These are phyloP conservation scores for Oopsacas minuta DNA, from an alignment of 37 sponge, comb jelly and placozoan species.

Conservation along the genomic window DNA sequence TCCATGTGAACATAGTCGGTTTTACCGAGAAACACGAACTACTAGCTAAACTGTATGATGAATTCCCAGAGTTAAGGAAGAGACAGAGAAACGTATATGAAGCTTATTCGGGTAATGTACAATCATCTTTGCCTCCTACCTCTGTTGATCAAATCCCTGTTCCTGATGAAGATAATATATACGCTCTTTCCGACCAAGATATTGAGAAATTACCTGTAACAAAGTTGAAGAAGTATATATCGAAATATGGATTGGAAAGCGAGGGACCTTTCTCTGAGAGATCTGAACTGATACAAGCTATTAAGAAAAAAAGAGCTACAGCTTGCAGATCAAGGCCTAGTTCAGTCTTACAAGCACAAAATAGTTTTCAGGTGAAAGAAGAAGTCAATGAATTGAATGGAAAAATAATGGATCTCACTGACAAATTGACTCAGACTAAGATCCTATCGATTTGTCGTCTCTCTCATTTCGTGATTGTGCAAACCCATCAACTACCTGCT, in stretches of 20 bases:
- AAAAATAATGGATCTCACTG: background rate
- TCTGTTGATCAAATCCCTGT: background rate
- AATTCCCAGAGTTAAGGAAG: background rate
- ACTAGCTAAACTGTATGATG: background rate
- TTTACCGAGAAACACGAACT: background rate
- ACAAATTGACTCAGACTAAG: background rate
- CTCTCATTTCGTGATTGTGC: background rate
- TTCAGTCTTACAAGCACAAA: background rate
- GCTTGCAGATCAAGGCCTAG: background rate
- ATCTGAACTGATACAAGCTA: background rate
- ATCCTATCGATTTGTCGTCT: background rate
- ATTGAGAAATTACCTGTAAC: background rate
- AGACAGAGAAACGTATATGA: slow-evolving; percentile 14
- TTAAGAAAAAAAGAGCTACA: background rate
- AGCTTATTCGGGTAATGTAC: background rate
- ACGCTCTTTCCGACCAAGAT: background rate
- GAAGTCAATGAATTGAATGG: slow-evolving; percentile 7
- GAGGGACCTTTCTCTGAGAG: background rate
- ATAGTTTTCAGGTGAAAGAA: background rate
- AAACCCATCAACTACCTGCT: background rate
- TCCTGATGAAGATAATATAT: background rate
- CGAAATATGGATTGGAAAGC: background rate
- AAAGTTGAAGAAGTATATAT: background rate
- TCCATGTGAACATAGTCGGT: background rate
- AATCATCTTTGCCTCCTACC: background rate